Evolutionary conservation across 2,888 invertebrate genomes (phyloP).

Genomic region (Geotrupes spiniger): DNA sequence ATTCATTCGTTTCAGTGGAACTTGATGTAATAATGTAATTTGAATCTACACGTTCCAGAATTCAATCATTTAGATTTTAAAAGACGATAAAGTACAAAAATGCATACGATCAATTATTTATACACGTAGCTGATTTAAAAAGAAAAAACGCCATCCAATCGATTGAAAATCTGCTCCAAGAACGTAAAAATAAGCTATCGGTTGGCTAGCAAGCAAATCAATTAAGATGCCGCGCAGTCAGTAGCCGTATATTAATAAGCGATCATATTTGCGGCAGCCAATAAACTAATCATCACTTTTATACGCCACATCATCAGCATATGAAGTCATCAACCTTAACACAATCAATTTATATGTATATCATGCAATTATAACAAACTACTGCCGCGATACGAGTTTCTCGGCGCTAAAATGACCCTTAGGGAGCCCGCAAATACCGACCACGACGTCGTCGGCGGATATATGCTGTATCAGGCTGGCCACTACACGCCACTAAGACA

Average conservation of each 20-base stretch:
- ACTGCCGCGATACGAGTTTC: conserved; percentile 31
- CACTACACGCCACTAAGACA: conserved; percentile 51
- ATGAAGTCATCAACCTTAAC: conserved; percentile 50
- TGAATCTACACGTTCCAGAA: too few relatives aligned
- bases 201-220: conserved; percentile 5
- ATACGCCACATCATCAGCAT: conserved; percentile 32
- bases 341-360: conserved; percentile 53
- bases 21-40: too few relatives aligned
- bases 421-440: conserved; percentile 32
- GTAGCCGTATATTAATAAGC: conserved; percentile 11
- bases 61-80: too few relatives aligned
- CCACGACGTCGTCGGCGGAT: conserved; percentile 26
- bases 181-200: not conserved
- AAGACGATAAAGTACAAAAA: too few relatives aligned
- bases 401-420: conserved; percentile 38
- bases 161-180: not conserved
- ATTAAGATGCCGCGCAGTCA: conserved; percentile 2
- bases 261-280: conserved; percentile 24
- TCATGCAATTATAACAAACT: conserved; percentile 46
- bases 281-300: conserved; percentile 41
- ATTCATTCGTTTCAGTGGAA: too few relatives aligned
- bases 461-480: conserved; percentile 41
- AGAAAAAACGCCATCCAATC: not conserved
- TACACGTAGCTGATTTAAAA: not conserved
- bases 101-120: too few relatives aligned